Evolutionary conservation across 2,888 invertebrate species (phyloP).

Genomic region (Torymus tubicola): DNA sequence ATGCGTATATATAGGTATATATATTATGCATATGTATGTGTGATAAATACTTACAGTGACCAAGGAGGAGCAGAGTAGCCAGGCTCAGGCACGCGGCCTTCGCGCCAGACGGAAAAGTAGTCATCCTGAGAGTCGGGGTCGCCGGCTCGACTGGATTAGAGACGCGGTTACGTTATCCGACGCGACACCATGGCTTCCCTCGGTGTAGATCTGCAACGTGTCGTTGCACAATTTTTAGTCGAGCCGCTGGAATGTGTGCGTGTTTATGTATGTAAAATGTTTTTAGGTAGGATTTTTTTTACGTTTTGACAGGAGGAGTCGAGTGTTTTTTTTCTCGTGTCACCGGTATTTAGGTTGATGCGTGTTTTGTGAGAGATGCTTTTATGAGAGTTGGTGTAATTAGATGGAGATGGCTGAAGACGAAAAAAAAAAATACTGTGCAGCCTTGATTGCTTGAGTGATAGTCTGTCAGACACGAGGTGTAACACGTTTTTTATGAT

Average conservation of each 20-base stretch:
- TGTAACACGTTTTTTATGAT: too few species aligned
- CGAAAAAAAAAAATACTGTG: too few species aligned
- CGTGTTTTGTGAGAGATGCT: too few species aligned
- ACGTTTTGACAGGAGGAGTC: too few species aligned
- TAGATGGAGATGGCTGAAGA: too few species aligned
- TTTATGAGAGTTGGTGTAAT: too few species aligned
- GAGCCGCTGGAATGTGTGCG: not conserved
- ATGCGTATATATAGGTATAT: not conserved
- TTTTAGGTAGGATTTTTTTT: too few species aligned
- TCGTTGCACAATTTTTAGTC: conserved; percentile 13
- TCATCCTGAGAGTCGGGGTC: conserved; percentile 55
- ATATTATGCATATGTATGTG: conserved; percentile 17
- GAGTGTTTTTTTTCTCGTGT: too few species aligned
- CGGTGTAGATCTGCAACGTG: conserved; percentile 25
- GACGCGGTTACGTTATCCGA: conserved; percentile 25
- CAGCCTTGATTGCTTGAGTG: too few species aligned
- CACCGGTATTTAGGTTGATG: too few species aligned
- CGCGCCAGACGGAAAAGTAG: conserved; percentile 47
- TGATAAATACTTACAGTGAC: conserved; percentile 64
- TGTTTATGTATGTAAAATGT: too few species aligned
- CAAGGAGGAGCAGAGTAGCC: conserved; percentile 65
- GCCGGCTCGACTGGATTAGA: not conserved
- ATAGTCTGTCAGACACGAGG: too few species aligned
- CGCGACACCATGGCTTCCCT: conserved; percentile 54
- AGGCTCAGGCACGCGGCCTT: conserved; percentile 63